Percentiles rank a stretch among this genome's conserved stretches.
These are phyloP conservation scores for Laupala kohalensis DNA, from an alignment of 1,140 invertebrate genomes.

Conservation along the genomic window DNA sequence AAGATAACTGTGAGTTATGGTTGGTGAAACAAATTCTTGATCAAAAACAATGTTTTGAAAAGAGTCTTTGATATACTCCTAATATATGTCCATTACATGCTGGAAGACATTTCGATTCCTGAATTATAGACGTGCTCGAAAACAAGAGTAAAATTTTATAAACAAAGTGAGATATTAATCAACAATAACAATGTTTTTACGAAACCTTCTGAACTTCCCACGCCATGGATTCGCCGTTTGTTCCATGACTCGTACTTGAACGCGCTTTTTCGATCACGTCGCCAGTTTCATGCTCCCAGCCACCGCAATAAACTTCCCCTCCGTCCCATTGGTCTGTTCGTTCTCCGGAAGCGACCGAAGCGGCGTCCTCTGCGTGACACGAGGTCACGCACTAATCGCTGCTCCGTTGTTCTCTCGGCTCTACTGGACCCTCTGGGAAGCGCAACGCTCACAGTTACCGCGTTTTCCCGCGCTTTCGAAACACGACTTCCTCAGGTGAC, in stretches of 20 bases:
- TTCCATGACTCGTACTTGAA: neutral
- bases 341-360: neutral
- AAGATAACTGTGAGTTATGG: no score
- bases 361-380: neutral
- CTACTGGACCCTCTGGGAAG: neutral
- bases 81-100: no score
- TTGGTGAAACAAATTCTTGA: no score
- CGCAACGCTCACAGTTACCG: neutral
- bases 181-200: no score
- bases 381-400: neutral
- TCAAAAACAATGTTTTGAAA: no score
- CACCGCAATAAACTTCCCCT: neutral
- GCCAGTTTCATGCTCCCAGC: neutral
- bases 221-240: neutral
- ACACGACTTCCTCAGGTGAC: no score
- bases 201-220: no score
- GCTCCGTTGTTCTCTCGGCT: neutral
- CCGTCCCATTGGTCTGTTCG: neutral
- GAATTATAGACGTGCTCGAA: no score
- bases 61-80: no score
- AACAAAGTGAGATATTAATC: no score
- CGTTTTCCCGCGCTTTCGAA: neutral
- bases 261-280: neutral
- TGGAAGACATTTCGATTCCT: no score
- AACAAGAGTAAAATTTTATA: no score